phyloP scores from a whole-genome alignment of 2,797 vertebrate genomes.

The Aulostomus chinensis region DNA sequence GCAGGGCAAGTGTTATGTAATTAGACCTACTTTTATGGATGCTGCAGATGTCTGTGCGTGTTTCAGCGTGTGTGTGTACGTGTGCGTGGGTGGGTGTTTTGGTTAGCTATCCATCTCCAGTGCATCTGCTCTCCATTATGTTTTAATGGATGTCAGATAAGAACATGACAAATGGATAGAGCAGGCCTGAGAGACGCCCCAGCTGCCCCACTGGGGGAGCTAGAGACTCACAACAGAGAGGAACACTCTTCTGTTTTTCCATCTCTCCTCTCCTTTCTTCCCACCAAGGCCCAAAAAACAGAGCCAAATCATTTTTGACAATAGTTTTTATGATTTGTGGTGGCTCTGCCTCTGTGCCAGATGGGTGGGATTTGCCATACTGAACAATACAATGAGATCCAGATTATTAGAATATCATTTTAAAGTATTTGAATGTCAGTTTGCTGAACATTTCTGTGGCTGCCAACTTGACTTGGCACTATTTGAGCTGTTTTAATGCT shows the following conservation, averaged over 20 bases:
- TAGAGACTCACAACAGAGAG: constrained; percentile 44
- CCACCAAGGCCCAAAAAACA: constrained; percentile 31
- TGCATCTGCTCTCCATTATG: constrained; percentile 78
- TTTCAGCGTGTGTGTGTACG: constrained; percentile 24
- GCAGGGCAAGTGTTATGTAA: constrained; percentile 65
- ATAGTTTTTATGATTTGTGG: constrained; percentile 70
- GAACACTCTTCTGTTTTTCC: constrained; percentile 34
- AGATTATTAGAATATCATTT: constrained; percentile 66
- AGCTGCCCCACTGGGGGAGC: constrained; percentile 68
- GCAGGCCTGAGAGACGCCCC: constrained; percentile 50
- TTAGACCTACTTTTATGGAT: constrained; percentile 55
- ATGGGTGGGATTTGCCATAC: constrained; percentile 71
- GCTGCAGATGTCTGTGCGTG: constrained; percentile 60
- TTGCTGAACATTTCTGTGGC: constrained; percentile 56
- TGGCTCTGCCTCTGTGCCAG: constrained; percentile 54
- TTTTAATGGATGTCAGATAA: constrained; percentile 79
- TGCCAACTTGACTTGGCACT: constrained; percentile 48
- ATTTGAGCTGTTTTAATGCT: constrained; percentile 43
- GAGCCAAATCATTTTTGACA: constrained; percentile 52
- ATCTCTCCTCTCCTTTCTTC: constrained; percentile 25
- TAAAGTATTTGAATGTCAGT: constrained; percentile 54
- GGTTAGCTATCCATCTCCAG: constrained; percentile 55
- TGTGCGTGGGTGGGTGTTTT: constrained; percentile 41
- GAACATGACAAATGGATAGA: constrained; percentile 72
- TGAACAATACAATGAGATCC: constrained; percentile 55